A percentile compares a stretch with the other conserved stretches of the same genome.
Conservation (phyloP, 2,888 invertebrate species). For the Cerceris ruficornis region DNA sequence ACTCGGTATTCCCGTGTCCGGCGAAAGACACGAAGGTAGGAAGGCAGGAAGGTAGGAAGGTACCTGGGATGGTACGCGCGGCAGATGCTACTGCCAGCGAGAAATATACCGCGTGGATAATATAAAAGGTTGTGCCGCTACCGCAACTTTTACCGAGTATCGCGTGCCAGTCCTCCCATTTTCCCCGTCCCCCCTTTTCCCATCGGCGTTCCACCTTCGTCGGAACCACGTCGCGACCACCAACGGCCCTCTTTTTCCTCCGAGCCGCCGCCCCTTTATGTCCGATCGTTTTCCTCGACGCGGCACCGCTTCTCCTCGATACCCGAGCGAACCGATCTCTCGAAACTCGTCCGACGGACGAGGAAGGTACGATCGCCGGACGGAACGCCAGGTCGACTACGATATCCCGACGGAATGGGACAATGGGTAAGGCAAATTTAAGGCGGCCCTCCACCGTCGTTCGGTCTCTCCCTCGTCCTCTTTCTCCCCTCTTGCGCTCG, state of each 20-base stretch:
- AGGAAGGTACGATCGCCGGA: no score
- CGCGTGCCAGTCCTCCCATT: constrained; percentile 11
- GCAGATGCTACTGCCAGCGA: constrained; percentile 37
- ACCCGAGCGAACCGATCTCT: neutral
- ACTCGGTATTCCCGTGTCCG: constrained; percentile 61
- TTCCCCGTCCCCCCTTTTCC: neutral
- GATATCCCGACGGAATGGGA: neutral
- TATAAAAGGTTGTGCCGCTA: constrained; percentile 47
- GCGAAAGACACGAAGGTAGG: constrained; percentile 50
- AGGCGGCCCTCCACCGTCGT: no score
- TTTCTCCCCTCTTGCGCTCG: neutral
- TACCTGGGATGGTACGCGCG: constrained; percentile 21
- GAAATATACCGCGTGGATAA: constrained; percentile 49
- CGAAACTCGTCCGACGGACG: neutral
- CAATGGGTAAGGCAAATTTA: neutral
- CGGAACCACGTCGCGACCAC: neutral
- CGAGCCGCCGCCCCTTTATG: neutral
- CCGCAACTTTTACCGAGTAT: constrained; percentile 29
- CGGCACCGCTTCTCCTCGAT: neutral
- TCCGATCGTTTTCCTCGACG: no score
- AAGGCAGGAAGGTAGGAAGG: neutral
- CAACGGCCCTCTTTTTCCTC: neutral
- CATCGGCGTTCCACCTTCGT: neutral
- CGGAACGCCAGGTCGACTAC: no score
- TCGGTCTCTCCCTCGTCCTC: neutral